These are phyloP conservation scores for Sarotherodon lohbergeri DNA, from an alignment of 2,113 vertebrate species.

Conservation along the genomic window DNA sequence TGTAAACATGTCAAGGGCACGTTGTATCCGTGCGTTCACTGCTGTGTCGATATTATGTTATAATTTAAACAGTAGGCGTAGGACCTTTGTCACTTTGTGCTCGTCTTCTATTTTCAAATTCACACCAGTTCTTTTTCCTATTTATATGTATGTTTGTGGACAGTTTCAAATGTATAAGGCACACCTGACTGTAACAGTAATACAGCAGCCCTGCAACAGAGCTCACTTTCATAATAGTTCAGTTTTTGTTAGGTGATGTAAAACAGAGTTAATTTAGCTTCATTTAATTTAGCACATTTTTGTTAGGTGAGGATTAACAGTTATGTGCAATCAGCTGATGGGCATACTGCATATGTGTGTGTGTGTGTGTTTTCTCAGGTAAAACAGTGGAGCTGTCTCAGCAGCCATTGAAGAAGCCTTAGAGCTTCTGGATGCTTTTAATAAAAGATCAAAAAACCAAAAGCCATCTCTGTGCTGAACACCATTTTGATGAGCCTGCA, in stretches of 20 bases:
- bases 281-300: not conserved
- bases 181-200: not conserved
- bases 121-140: accelerated
- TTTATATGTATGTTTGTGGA: not conserved
- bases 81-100: not conserved
- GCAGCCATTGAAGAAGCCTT: accelerated
- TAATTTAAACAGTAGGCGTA: accelerated
- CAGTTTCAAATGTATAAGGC: accelerated
- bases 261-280: not conserved
- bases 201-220: not conserved
- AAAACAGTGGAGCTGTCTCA: not conserved
- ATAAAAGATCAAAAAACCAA: not conserved
- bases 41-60: not conserved
- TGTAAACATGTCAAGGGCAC: not conserved
- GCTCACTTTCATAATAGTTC: not conserved
- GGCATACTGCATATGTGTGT: not conserved
- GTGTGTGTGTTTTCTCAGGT: not conserved
- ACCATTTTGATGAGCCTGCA: not conserved
- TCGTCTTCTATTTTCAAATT: not conserved
- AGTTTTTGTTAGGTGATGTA: not conserved
- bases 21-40: not conserved
- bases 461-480: accelerated
- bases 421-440: not conserved
- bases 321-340: not conserved
- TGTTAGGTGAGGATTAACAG: not conserved